Conservation (phyloP, 2,113 vertebrate genomes). For the Gymnorhina tibicen region DNA sequence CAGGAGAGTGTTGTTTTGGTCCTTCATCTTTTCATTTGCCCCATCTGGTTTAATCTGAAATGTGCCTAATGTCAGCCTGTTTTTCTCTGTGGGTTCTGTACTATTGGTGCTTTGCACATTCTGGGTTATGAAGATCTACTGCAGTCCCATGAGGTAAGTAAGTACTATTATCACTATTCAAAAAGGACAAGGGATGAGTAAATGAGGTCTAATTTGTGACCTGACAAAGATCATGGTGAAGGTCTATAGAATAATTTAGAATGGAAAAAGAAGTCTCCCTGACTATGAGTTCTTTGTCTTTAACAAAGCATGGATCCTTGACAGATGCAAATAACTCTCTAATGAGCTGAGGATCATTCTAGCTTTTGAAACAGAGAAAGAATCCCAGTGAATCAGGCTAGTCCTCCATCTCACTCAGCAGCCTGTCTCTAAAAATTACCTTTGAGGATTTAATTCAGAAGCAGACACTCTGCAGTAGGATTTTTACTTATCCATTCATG, state of each 20-base stretch:
- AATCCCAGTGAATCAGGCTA: background rate
- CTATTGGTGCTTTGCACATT: background rate
- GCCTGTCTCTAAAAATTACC: background rate
- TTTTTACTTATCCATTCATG: background rate
- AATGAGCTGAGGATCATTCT: background rate
- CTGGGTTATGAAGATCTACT: background rate
- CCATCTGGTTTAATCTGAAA: background rate
- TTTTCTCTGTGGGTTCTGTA: background rate
- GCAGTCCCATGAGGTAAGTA: background rate
- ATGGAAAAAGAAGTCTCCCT: background rate
- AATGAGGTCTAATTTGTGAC: background rate
- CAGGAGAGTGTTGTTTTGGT: background rate
- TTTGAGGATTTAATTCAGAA: background rate
- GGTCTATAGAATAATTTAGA: background rate
- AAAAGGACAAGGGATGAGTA: background rate
- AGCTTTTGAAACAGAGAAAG: background rate
- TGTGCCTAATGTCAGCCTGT: background rate
- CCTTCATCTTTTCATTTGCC: background rate
- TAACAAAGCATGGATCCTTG: background rate
- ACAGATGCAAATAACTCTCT: background rate
- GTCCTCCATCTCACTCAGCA: background rate
- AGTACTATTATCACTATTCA: background rate
- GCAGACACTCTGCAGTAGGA: background rate
- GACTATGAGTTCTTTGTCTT: background rate
- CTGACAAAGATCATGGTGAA: background rate